Percentiles rank a stretch among this genome's conserved stretches.
These are phyloP conservation scores for Cistogaster globosa DNA, from an alignment of 2,888 invertebrate genomes.

Conservation along the genomic window DNA sequence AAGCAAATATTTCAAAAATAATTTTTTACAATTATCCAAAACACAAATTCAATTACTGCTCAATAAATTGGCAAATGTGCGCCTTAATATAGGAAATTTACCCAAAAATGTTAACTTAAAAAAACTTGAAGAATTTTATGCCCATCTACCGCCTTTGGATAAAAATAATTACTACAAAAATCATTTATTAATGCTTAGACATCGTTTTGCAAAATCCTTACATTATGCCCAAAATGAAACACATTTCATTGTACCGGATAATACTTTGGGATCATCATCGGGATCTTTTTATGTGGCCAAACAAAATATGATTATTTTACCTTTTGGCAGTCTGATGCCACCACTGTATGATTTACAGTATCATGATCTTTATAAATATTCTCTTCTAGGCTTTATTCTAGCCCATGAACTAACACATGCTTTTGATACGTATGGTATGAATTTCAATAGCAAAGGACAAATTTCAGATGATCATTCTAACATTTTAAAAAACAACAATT, in stretches of 20 bases:
- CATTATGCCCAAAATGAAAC: background rate
- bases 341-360: slow-evolving; percentile 65
- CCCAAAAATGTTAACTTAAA: slow-evolving; percentile 56
- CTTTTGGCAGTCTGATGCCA: slow-evolving; percentile 75
- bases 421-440: slow-evolving; percentile 75
- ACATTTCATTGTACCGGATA: slow-evolving; percentile 17
- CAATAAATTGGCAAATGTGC: slow-evolving; percentile 4
- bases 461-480: background rate
- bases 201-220: slow-evolving; percentile 25
- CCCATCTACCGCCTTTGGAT: slow-evolving; percentile 15
- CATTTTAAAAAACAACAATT: slow-evolving; percentile 71
- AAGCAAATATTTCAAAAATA: slow-evolving; percentile 65
- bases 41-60: too few relatives aligned
- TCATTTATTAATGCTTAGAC: slow-evolving; percentile 50
- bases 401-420: slow-evolving; percentile 79
- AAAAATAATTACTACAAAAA: slow-evolving; percentile 64
- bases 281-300: slow-evolving; percentile 75
- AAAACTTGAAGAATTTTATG: slow-evolving; percentile 73
- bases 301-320: slow-evolving; percentile 77
- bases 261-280: slow-evolving; percentile 70
- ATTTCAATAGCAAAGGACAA: background rate
- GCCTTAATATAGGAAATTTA: slow-evolving; percentile 78
- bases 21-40: slow-evolving; percentile 67
- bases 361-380: slow-evolving; percentile 23
- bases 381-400: slow-evolving; percentile 78